Base-by-base conservation (phyloP, 2,888 invertebrate species). In the Endotricha flammealis region DNA sequence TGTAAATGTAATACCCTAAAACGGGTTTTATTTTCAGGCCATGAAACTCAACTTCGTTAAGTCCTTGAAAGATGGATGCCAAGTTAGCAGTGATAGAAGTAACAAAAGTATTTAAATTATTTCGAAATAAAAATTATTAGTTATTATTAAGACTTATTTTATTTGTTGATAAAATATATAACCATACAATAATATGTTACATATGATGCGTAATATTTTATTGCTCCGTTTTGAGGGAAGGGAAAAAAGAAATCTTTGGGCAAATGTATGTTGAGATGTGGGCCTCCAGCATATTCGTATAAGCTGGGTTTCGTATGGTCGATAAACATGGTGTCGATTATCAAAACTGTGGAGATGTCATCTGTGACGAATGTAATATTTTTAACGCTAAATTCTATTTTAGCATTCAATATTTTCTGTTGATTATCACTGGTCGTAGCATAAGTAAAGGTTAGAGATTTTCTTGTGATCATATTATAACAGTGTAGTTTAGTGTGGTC, bases 201-300 rank as follows among this genome's bases (percentile, higher is more conserved):
- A 46, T 34, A 38, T 50, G 17, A 29, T 37, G 34, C 41, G 47
- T 38, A 33, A 39, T 32, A 17, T 29, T 35, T 16, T 29, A n/a
- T 23, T 44, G 50, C 53, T 36, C 55, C 53, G 46, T 66, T 81
- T 17, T 70, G 68, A 36, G 87, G 69, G 50, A 91, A 91, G 1
- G 93, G 93, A 59, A 92, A 92, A 67, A 93, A 93, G 64, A 93
- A 93, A 65, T 93, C 91, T 47, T 88, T 86, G 1, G 93, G 93
- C 36, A 93, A 78, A 64, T 88, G 86, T 39, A 92, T 87, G 52
- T 91, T 88, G 38, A 92, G 80, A 41, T 90, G 87, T 10, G 93
- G 92, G 39, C 90, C 87, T 37, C 88, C 88, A 5, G 90, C 91
- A 49, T 74, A 74, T 44, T 78, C 67, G 12, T 60, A 53, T 13